Conservation (phyloP, 2,888 invertebrate genomes). For the Cephus sareptanus region DNA sequence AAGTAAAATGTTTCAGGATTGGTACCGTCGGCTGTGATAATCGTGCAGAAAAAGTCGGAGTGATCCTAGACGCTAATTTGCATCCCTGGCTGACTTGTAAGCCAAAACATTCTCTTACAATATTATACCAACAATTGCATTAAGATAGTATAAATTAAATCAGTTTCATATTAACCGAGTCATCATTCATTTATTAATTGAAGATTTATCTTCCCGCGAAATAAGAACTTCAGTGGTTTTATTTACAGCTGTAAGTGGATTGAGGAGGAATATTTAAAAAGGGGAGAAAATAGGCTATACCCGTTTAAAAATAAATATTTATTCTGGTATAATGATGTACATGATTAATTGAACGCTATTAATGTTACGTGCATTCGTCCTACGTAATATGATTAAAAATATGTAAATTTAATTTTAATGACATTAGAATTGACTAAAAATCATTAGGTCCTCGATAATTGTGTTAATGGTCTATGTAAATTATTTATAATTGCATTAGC, state of each 20-base stretch:
- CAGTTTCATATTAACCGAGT: constrained; percentile 17
- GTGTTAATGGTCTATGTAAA: too few species aligned
- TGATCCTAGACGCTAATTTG: constrained; percentile 23
- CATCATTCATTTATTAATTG: constrained; percentile 7
- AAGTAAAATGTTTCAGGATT: constrained; percentile 71
- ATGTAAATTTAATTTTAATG: too few species aligned
- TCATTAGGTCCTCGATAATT: too few species aligned
- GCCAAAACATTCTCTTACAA: neutral
- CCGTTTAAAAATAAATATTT: constrained; percentile 2
- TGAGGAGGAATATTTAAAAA: too few species aligned
- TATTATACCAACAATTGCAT: neutral
- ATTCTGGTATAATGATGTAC: constrained; percentile 3
- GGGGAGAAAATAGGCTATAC: neutral
- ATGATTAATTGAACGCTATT: neutral
- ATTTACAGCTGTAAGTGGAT: too few species aligned
- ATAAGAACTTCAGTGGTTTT: too few species aligned
- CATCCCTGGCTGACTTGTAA: neutral
- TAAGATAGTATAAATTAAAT: constrained; percentile 20
- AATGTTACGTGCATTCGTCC: too few species aligned
- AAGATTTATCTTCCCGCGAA: neutral
- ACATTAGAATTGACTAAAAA: too few species aligned
- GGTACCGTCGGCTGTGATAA: constrained; percentile 86
- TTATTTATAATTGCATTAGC: too few species aligned
- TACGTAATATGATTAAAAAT: too few species aligned
- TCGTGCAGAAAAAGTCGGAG: constrained; percentile 73